These are phyloP conservation scores for Aphidius gifuensis DNA, from an alignment of 1,140 invertebrate species.

Conservation along the genomic window DNA sequence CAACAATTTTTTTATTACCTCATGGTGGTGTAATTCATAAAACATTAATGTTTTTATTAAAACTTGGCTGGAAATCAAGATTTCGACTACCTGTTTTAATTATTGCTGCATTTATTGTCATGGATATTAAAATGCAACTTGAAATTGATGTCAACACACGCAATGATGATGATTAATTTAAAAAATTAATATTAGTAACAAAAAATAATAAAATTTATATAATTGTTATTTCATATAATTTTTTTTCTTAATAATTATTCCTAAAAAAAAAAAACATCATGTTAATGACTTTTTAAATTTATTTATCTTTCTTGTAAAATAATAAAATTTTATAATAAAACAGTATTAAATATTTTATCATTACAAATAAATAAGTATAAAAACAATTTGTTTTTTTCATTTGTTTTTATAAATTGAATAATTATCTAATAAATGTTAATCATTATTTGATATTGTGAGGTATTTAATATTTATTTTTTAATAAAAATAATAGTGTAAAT, in stretches of 20 bases:
- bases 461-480: too few species aligned
- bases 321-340: too few species aligned
- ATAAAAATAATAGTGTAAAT: too few species aligned
- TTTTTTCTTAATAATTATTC: background rate
- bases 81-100: slow-evolving; percentile 60
- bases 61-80: slow-evolving; percentile 60
- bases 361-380: too few species aligned
- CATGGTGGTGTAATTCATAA: slow-evolving; percentile 43
- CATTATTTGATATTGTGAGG: too few species aligned
- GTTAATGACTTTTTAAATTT: too few species aligned
- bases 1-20: slow-evolving; percentile 38
- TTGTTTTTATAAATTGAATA: too few species aligned
- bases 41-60: slow-evolving; percentile 56
- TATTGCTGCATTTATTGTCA: slow-evolving; percentile 56
- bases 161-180: slow-evolving; percentile 17
- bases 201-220: background rate
- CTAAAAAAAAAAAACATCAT: too few species aligned
- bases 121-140: slow-evolving; percentile 58
- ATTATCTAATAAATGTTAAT: too few species aligned
- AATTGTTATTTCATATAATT: background rate
- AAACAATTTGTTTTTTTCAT: too few species aligned
- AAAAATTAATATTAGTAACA: slow-evolving; percentile 3
- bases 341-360: too few species aligned
- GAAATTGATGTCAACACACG: slow-evolving; percentile 53
- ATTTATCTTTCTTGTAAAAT: too few species aligned